Evolutionary conservation across 2,113 vertebrate species (phyloP), one percentile per base, ranked within the genome.

Genomic region (Dipodomys merriami): DNA sequence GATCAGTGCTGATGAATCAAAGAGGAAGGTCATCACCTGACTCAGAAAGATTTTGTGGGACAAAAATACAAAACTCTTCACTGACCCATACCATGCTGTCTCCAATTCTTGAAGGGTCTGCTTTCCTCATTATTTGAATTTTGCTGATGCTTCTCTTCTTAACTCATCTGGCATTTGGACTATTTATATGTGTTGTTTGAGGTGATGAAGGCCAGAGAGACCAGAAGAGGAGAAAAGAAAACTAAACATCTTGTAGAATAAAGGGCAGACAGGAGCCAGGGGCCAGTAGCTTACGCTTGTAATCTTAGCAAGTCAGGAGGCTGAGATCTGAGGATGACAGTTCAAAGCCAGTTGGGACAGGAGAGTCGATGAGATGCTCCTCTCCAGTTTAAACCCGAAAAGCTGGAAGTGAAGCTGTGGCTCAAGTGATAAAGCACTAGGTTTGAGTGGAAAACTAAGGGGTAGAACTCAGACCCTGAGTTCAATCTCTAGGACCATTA

Each of bases 41-140:
- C 77, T 96, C 93, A 91, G 18, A 95, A 96, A 95, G 80, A 91
- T 88, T 96, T 96, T 95, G 83, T 60, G 80, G 83, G 77, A 85
- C 80, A 39, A 93, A 76, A 89, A 93, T 88, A 95, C 79, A 44
- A 95, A 94, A 86, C 83, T 91, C 83, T 93, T 78, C 49, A 44
- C 62, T 92, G 80, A 67, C 27, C 71, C 64, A 76, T 46, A 57
- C 18, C 6, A 13, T 9, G 15, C 88, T 68, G 67, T 91, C 92
- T 94, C 94, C 35, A 92, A 76, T 83, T 83, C 62, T 91, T 72
- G 25, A 93, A 90, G 88, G 60, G 79, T 87, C 72, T 91, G 46
- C 53, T 96, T 93, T 95, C 91, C 91, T 84, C 87, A 93, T 81
- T 69, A 57, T 77, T 88, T 85, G 67, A 92, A 95, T 93, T 90